These are phyloP conservation scores for Pseudobourletiella spinata DNA, from an alignment of 1,140 invertebrate species.

Conservation along the genomic window DNA sequence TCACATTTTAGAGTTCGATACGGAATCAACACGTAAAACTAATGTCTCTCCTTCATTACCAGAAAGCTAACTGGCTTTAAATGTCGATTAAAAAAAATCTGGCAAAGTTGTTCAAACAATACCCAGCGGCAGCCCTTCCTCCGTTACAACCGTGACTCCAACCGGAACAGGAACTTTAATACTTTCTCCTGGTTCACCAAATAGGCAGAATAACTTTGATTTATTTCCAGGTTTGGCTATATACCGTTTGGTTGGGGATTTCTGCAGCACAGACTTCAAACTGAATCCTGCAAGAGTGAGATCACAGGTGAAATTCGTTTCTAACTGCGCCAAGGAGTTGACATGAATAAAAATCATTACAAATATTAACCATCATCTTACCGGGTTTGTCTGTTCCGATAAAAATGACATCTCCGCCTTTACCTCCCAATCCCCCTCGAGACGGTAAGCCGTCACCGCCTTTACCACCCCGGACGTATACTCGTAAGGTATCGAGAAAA, in stretches of 20 bases:
- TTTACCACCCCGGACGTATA: conserved; percentile 62
- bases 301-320: too few relatives aligned
- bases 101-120: too few relatives aligned
- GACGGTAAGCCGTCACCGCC: conserved; percentile 63
- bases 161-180: conserved; percentile 62
- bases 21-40: too few relatives aligned
- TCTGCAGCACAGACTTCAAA: conserved; percentile 48
- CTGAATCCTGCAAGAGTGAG: conserved; percentile 44
- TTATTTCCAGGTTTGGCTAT: conserved; percentile 56
- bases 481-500: conserved; percentile 62
- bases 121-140: conserved; percentile 50
- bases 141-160: conserved; percentile 63
- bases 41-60: too few relatives aligned
- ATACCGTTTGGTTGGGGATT: conserved; percentile 50
- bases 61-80: too few relatives aligned
- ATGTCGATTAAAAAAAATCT: too few relatives aligned
- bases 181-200: conserved; percentile 62
- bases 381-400: conserved; percentile 41
- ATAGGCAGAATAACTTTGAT: conserved; percentile 59
- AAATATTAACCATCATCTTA: too few relatives aligned
- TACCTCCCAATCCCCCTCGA: conserved; percentile 63
- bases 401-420: conserved; percentile 71
- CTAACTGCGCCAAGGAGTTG: too few relatives aligned
- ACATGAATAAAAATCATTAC: too few relatives aligned
- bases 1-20: too few relatives aligned